A percentile compares a stretch with the other conserved stretches of the same genome.
phyloP scores from a whole-genome alignment of 2,888 invertebrate genomes.

The Linnaemya tessellans region DNA sequence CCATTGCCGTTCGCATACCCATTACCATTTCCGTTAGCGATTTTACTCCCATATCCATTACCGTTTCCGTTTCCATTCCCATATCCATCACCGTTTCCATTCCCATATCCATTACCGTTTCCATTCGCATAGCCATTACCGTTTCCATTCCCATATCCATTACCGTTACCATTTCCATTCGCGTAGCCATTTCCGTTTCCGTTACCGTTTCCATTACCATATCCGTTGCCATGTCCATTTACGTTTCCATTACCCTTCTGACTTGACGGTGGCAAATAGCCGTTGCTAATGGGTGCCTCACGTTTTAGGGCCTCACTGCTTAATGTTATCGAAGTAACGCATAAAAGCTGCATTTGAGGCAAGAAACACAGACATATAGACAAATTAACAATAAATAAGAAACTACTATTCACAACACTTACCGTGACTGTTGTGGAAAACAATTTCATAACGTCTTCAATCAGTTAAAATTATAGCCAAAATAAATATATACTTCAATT shows the following conservation, averaged over 20 bases:
- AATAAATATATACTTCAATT: slow-evolving; percentile 26
- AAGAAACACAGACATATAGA: slow-evolving; percentile 40
- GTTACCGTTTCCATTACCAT: not conserved
- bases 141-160: slow-evolving; percentile 5
- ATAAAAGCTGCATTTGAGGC: slow-evolving; percentile 74
- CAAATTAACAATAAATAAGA: slow-evolving; percentile 17
- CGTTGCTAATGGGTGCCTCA: slow-evolving; percentile 82
- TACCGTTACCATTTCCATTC: not conserved
- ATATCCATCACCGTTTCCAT: slow-evolving; percentile 74
- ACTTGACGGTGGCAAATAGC: slow-evolving; percentile 81
- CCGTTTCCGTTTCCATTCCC: slow-evolving; percentile 54
- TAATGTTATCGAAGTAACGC: slow-evolving; percentile 76
- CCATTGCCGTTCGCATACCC: slow-evolving; percentile 8
- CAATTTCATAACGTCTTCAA: slow-evolving; percentile 68
- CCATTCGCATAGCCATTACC: slow-evolving; percentile 4
- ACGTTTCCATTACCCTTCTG: slow-evolving; percentile 74
- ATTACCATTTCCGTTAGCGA: not conserved
- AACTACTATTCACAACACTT: slow-evolving; percentile 71
- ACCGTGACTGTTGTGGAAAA: slow-evolving; percentile 75
- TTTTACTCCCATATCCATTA: slow-evolving; percentile 2
- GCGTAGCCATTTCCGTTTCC: too few species aligned
- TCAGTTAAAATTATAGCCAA: slow-evolving; percentile 33
- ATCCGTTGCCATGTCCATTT: not conserved
- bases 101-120: not conserved
- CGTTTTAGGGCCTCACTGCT: slow-evolving; percentile 80